phyloP scores from a whole-genome alignment of 2,797 vertebrate species.

The Enteromius paludinosus region DNA sequence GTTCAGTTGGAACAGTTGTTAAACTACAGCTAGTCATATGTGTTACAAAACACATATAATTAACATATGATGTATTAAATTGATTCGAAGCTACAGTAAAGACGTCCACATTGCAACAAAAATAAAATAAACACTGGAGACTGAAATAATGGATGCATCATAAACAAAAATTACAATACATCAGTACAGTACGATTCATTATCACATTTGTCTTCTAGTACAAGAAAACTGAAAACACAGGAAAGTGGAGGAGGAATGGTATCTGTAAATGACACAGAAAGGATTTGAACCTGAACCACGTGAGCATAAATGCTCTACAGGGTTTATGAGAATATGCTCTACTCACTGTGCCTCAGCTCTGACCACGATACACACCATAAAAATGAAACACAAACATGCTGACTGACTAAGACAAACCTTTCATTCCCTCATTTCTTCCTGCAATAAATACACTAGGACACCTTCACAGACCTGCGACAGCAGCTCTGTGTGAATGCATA shows the following conservation, averaged over 20 bases:
- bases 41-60: too few relatives aligned
- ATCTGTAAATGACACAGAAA: background rate
- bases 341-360: background rate
- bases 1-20: background rate
- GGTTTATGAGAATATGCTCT: background rate
- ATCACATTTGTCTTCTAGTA: background rate
- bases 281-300: background rate
- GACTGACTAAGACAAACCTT: background rate
- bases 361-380: background rate
- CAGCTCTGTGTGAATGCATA: slow-evolving; percentile 27
- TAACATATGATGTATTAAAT: background rate
- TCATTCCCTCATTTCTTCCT: background rate
- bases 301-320: background rate
- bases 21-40: background rate
- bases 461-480: slow-evolving; percentile 1
- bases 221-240: background rate
- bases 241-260: background rate
- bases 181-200: too few relatives aligned
- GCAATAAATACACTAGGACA: background rate
- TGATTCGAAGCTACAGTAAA: background rate
- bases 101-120: background rate
- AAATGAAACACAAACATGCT: background rate
- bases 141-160: background rate
- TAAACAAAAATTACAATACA: too few relatives aligned
- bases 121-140: background rate